A percentile compares a stretch with the other conserved stretches of the same genome.
Conservation (phyloP, 2,113 vertebrate species). For the Thalassarche chlororhynchos region DNA sequence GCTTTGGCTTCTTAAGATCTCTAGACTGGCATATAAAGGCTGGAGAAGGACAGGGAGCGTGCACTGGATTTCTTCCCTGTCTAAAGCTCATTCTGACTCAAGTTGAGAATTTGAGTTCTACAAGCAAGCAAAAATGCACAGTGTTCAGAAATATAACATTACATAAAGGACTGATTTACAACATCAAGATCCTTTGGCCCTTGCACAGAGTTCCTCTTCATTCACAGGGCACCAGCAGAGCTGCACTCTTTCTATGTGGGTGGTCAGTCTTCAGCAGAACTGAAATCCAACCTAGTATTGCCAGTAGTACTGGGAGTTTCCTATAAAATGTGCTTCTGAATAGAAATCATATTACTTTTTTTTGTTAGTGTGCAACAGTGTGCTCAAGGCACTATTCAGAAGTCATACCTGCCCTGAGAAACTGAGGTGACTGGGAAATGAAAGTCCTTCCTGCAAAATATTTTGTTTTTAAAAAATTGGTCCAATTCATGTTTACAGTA, state of each 20-base stretch:
- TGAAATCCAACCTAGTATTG: neutral
- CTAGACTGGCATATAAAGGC: neutral
- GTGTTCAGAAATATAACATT: neutral
- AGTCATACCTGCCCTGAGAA: neutral
- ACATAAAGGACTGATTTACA: neutral
- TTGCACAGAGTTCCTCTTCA: neutral
- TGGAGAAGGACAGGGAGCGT: neutral
- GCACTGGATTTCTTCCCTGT: neutral
- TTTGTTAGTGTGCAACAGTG: neutral
- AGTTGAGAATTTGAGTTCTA: neutral
- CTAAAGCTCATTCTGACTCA: neutral
- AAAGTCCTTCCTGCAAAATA: neutral
- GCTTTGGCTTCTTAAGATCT: neutral
- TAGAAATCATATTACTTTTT: neutral
- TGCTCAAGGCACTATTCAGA: neutral
- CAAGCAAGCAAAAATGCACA: neutral
- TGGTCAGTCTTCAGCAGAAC: neutral
- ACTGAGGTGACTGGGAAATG: neutral
- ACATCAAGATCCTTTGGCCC: neutral
- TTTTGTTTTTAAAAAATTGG: neutral
- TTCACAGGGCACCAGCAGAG: accelerated
- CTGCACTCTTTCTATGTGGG: neutral
- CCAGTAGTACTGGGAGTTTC: neutral
- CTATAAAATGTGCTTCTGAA: neutral
- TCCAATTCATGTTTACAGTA: neutral